Evolutionary conservation across 1,140 invertebrate species (phyloP), one percentile per base, ranked within the genome.

Genomic region (Megathymus violae): DNA sequence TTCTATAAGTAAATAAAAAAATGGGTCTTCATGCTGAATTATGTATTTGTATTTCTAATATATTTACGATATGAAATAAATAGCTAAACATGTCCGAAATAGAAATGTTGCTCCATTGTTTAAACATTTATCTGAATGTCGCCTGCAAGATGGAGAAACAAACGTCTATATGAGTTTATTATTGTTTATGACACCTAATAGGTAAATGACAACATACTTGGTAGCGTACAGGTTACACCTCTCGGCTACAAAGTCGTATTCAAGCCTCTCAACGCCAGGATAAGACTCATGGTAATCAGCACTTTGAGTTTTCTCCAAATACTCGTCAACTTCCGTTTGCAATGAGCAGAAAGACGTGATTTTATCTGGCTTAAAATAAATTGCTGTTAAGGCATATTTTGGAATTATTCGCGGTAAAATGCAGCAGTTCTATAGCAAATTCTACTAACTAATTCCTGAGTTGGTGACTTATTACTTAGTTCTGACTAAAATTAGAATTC

Each of bases 221-320:
- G 82, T 85, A 10, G 68, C 60, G 50, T 85, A 71, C 9, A 76
- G 31, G 38, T 76, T 80, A 6, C 68, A 67, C 27, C 85, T 75
- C 17, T 88, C 85, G 5, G 64, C 52, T 17, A 66, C 64, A 9
- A 76, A 85, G 43, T 88, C 77, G 27, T 80, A 88, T 3, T 76
- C 69, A 0, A 76, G 54, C 50, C 61, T 74, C 16, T 82, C 80
- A 4, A 75, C 76, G 1, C 85, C 82, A 9, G 85, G 85, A 34
- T 88, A 88, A 4, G 73, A 25, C 31, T 78, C 67, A 6, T 72
- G 62, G 17, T 74, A 80, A 0, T 54, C 36, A 0, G n/a, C 38
- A 36, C 74, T 84, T 1, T 71, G 65, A 34, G 46, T 60, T 31
- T 47, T 69, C 0, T 68, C 64, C 7, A 84, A 40, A 44, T 78